Percentiles rank a stretch among this genome's conserved stretches.
These are phyloP conservation scores for Donacobius atricapilla DNA, from an alignment of 2,113 vertebrate genomes.

Conservation along the genomic window DNA sequence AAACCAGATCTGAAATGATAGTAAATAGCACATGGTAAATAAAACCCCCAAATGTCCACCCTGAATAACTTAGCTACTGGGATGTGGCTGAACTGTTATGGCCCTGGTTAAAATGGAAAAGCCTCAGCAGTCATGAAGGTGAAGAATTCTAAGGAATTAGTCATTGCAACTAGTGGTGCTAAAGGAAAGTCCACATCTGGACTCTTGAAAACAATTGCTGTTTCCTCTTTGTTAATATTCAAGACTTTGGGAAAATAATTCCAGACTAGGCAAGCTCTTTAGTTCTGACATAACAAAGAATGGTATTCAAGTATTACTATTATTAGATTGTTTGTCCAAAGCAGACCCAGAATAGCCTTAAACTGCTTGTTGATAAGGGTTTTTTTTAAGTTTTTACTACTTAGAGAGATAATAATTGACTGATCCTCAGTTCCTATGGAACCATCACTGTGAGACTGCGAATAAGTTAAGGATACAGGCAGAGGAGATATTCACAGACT, in stretches of 20 bases:
- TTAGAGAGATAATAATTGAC: background rate
- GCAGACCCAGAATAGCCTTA: background rate
- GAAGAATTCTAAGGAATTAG: background rate
- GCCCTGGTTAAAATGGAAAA: background rate
- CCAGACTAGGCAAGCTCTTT: background rate
- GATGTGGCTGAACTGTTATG: background rate
- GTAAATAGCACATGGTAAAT: background rate
- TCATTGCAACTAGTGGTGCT: background rate
- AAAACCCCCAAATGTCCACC: accelerated
- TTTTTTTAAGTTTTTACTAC: background rate
- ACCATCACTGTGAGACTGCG: background rate
- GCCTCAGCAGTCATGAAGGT: accelerated
- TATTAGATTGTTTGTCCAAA: background rate
- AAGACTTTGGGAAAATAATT: background rate
- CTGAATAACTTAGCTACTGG: background rate
- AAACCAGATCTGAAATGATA: background rate
- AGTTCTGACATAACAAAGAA: background rate
- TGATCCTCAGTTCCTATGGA: background rate
- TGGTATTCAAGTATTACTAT: background rate
- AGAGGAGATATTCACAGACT: background rate
- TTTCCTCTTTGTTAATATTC: background rate
- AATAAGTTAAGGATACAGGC: background rate
- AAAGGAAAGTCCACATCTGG: background rate
- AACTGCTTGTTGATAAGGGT: background rate
- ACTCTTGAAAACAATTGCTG: background rate